Conservation (phyloP, 2,888 invertebrate genomes). For the Harpalus rubripes region DNA sequence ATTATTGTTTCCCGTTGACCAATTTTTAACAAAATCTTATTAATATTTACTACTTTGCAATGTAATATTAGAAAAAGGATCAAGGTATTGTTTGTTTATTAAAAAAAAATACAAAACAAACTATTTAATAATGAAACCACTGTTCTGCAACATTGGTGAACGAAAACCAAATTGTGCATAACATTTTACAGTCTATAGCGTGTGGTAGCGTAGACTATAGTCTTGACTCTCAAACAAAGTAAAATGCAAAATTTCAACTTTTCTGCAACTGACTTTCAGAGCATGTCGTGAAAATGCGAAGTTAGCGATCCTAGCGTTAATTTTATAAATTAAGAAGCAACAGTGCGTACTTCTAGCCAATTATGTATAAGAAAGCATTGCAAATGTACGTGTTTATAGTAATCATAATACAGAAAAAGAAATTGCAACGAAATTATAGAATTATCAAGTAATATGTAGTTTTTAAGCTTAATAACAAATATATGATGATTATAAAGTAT, state of each 20-base stretch:
- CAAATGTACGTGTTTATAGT: background rate
- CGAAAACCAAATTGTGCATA: background rate
- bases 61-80: background rate
- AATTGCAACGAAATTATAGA: background rate
- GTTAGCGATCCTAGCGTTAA: constrained; percentile 27
- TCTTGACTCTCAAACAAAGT: background rate
- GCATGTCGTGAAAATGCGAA: constrained; percentile 34
- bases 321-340: constrained; percentile 35
- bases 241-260: background rate
- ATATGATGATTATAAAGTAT: no score
- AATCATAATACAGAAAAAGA: background rate
- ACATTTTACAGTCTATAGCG: no score
- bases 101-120: background rate
- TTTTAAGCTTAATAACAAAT: background rate
- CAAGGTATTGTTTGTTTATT: background rate
- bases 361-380: constrained; percentile 1
- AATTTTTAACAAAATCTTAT: no score
- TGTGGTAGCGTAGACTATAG: background rate
- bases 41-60: no score
- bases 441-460: background rate
- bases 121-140: background rate
- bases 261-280: background rate
- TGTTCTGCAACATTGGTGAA: background rate
- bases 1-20: no score
- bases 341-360: constrained; percentile 37